Base-by-base conservation (phyloP, 2,888 invertebrate genomes). In the Pristionchus exspectatus region DNA sequence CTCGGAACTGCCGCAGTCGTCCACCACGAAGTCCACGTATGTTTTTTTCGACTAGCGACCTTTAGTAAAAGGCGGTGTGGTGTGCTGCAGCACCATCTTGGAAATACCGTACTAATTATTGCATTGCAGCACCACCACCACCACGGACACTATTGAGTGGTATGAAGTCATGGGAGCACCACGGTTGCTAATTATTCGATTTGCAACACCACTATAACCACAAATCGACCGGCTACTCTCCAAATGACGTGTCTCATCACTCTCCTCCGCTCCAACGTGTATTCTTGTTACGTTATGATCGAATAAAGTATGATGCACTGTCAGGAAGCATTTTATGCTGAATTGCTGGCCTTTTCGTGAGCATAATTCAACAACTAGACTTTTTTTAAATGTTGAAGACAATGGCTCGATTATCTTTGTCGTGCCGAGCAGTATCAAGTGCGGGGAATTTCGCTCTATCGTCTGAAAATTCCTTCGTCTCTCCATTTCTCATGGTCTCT, bases 101-200 rank as follows among this genome's bases (percentile, higher is more conserved):
- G 16, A 30, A 69, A 27, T 30, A 69, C 30, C 14, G n/a, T 27
- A n/a, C 69, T 27, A 24, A 72, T 33, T 12, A 33, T 72, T 30
- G 14, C 72, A 18, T 72, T 72, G 30, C 72, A 72, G 72, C 72
- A 72, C 72, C 44, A 50, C 44, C 72, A 72, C 21, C 72, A 72
- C 72, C 72, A 72, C 72, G 72, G 72, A 72, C 30, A 72, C 72
- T 72, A 72, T 33, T 72, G 33, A 72, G 63, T 24, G 63, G n/a
- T n/a, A 10, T 4, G 63, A 21, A 10, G 63, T 9, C 38, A 38
- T 3, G 38, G 38, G 38, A 38, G 38, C 2, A 38, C 38, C 5
- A 38, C 38, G 38, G 38, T 38, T 38, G 5, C 38, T 38, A 38
- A 38, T 5, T 38, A 38, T 38, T 38, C 38, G 38, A 3, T 38